Conservation (phyloP, 1,140 invertebrate species). For the Armadillidium nasatum region DNA sequence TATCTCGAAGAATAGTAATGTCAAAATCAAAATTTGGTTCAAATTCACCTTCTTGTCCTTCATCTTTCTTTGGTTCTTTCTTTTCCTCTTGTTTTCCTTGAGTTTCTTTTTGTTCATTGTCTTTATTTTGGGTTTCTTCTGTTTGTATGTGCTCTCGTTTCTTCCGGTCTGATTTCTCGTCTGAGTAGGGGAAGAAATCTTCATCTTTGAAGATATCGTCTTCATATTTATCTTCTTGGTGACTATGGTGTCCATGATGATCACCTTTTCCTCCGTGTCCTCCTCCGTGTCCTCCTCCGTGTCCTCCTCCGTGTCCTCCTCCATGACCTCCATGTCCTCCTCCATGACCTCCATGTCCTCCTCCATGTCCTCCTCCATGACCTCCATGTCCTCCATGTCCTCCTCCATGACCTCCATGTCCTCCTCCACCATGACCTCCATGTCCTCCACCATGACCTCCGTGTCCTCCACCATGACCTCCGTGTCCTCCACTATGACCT, state of each 20-base stretch:
- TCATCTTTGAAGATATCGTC: not conserved
- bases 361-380: not conserved
- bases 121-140: too few relatives aligned
- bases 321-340: not conserved
- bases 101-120: too few relatives aligned
- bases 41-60: not conserved
- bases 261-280: not conserved
- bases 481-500: not conserved
- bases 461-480: not conserved
- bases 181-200: not conserved
- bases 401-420: not conserved
- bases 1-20: not conserved
- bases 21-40: not conserved
- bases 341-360: not conserved
- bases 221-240: not conserved
- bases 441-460: not conserved
- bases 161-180: too few relatives aligned
- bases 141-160: too few relatives aligned
- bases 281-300: not conserved
- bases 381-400: constrained; percentile 4
- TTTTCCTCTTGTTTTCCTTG: not conserved
- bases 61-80: not conserved
- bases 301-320: not conserved
- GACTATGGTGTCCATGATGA: not conserved
- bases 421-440: not conserved